Evolutionary conservation across 2,888 invertebrate genomes (phyloP).

Genomic region (Panopea generosa): DNA sequence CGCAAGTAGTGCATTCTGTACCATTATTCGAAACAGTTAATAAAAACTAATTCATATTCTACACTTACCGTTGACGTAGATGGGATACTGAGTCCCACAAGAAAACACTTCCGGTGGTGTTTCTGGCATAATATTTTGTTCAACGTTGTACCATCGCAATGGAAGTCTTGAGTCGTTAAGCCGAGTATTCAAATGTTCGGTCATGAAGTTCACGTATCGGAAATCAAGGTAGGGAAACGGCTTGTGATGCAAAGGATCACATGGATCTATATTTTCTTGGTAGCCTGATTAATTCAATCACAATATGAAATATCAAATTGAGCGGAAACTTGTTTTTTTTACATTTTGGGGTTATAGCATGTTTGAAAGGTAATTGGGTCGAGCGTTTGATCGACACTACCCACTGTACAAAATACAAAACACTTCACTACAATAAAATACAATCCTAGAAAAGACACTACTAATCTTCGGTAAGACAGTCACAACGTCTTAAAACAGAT

Average conservation of each 20-base stretch:
- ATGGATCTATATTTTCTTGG: constrained; percentile 14
- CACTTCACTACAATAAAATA: too few relatives aligned
- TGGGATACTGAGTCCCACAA: constrained; percentile 13
- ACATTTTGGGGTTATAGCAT: too few relatives aligned
- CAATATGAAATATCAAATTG: too few relatives aligned
- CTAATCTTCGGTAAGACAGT: too few relatives aligned
- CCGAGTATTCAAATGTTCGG: not conserved
- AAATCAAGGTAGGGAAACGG: not conserved
- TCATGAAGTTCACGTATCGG: constrained; percentile 6
- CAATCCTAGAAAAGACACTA: too few relatives aligned
- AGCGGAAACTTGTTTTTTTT: too few relatives aligned
- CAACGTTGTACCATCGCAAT: constrained; percentile 14
- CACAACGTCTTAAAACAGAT: too few relatives aligned
- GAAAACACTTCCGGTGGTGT: constrained; percentile 1
- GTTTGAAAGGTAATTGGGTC: too few relatives aligned
- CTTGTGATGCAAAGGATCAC: not conserved
- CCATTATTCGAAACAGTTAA: constrained; percentile 2
- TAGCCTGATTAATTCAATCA: too few relatives aligned
- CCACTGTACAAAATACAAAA: too few relatives aligned
- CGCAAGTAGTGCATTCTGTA: too few relatives aligned
- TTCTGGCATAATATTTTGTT: constrained; percentile 7
- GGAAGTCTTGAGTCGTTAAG: constrained; percentile 9
- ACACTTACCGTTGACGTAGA: constrained; percentile 12
- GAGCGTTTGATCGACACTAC: too few relatives aligned
- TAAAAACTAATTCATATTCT: not conserved